phyloP scores from a whole-genome alignment of 92 coral and sea anemone species.

The Siderastrea siderea region DNA sequence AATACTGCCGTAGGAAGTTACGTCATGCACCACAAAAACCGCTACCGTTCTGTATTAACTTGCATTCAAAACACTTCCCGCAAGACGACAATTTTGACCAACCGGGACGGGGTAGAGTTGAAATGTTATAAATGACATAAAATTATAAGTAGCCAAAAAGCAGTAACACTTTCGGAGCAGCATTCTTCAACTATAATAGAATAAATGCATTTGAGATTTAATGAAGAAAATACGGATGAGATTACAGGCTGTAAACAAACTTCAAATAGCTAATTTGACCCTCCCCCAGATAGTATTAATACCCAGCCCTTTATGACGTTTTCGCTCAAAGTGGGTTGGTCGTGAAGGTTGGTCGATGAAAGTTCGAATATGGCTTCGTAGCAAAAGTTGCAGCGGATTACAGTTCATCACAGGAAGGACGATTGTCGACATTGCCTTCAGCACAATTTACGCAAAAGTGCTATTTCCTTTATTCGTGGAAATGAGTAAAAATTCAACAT shows the following conservation, averaged over 20 bases:
- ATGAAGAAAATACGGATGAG: background rate
- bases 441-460: background rate
- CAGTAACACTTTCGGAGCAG: background rate
- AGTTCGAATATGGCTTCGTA: background rate
- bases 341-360: background rate
- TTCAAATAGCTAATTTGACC: background rate
- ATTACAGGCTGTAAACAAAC: background rate
- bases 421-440: background rate
- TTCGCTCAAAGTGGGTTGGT: background rate
- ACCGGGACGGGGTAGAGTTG: background rate
- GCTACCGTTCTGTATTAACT: background rate
- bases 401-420: background rate
- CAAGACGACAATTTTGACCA: no score
- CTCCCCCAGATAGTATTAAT: background rate
- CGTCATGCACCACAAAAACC: background rate
- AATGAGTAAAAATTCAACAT: background rate
- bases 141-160: background rate
- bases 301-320: background rate
- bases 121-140: background rate
- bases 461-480: background rate
- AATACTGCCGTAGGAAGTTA: background rate
- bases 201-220: background rate
- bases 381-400: background rate
- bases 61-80: constrained; percentile 4
- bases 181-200: background rate